Percentiles rank a stretch among this genome's conserved stretches.
Conservation (phyloP, 64 coral and sea anemone species). For the Orbicella faveolata region DNA sequence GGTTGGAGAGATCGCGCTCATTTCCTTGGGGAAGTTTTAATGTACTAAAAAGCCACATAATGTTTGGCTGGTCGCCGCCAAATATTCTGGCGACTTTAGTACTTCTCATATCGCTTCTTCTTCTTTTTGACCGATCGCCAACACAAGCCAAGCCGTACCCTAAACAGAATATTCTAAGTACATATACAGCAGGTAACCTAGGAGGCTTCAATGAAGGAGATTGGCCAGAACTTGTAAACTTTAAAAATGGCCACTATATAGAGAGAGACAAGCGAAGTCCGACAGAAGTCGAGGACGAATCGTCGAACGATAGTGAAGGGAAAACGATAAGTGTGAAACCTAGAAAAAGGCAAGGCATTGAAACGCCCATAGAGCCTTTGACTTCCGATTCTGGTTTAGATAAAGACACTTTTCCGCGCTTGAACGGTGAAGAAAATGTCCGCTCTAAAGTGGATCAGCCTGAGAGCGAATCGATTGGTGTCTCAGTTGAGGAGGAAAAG, state of each 20-base stretch:
- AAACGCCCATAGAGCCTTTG: constrained; percentile 57
- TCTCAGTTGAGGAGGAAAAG: not conserved
- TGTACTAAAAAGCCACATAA: constrained; percentile 85
- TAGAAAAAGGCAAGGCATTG: constrained; percentile 53
- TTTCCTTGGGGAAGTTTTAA: constrained; percentile 59
- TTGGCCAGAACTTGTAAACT: constrained; percentile 38
- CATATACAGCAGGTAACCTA: constrained; percentile 39
- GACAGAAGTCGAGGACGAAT: constrained; percentile 43
- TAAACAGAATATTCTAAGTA: constrained; percentile 54
- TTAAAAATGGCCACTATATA: constrained; percentile 37
- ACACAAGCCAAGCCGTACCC: constrained; percentile 65
- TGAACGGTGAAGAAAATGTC: constrained; percentile 21
- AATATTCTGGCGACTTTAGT: constrained; percentile 59
- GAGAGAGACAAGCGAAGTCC: constrained; percentile 47
- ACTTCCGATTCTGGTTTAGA: constrained; percentile 33
- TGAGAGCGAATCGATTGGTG: not conserved
- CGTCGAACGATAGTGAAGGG: not conserved
- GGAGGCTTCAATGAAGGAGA: constrained; percentile 43
- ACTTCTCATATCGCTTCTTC: constrained; percentile 45
- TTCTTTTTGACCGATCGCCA: constrained; percentile 16
- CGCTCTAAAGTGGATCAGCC: constrained; percentile 40
- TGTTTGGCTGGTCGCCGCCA: constrained; percentile 95
- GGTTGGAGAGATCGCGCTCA: constrained; percentile 59
- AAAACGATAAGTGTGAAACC: constrained; percentile 19
- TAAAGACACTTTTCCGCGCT: not conserved